Percentiles rank a stretch among this genome's conserved stretches.
Conservation (phyloP, 2,888 invertebrate species). For the Octonoba sinensis region DNA sequence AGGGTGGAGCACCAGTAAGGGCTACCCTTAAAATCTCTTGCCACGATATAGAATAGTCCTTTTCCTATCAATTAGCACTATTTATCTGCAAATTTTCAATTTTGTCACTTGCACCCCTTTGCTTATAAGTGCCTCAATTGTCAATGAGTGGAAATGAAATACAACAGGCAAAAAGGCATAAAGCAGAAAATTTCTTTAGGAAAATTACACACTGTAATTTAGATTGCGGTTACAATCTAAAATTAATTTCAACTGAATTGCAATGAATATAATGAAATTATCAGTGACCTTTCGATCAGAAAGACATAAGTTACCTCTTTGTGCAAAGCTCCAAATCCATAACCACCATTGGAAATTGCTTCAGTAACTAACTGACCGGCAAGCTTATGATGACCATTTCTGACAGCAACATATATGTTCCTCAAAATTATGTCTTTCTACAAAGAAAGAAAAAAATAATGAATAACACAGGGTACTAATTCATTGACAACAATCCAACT, state of each 20-base stretch:
- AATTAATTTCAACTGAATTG: too few species aligned
- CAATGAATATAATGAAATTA: neutral
- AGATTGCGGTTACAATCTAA: neutral
- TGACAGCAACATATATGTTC: constrained; percentile 70
- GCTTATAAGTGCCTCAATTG: too few species aligned
- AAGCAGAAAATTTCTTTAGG: neutral
- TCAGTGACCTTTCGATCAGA: neutral
- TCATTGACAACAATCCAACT: neutral
- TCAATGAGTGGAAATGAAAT: neutral
- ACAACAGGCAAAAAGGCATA: neutral
- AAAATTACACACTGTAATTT: neutral
- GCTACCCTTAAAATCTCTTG: too few species aligned
- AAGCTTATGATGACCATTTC: constrained; percentile 71
- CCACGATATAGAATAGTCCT: too few species aligned
- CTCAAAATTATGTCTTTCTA: constrained; percentile 61
- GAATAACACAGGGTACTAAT: neutral
- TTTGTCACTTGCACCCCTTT: too few species aligned
- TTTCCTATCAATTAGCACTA: too few species aligned
- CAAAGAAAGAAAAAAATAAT: constrained; percentile 16
- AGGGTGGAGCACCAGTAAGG: too few species aligned
- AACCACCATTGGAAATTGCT: constrained; percentile 69
- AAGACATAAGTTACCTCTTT: constrained; percentile 68
- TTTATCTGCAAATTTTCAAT: too few species aligned
- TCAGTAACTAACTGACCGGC: constrained; percentile 71
- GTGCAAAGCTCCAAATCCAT: constrained; percentile 72